phyloP scores from a whole-genome alignment of 2,113 vertebrate genomes.

The Thermophis baileyi region DNA sequence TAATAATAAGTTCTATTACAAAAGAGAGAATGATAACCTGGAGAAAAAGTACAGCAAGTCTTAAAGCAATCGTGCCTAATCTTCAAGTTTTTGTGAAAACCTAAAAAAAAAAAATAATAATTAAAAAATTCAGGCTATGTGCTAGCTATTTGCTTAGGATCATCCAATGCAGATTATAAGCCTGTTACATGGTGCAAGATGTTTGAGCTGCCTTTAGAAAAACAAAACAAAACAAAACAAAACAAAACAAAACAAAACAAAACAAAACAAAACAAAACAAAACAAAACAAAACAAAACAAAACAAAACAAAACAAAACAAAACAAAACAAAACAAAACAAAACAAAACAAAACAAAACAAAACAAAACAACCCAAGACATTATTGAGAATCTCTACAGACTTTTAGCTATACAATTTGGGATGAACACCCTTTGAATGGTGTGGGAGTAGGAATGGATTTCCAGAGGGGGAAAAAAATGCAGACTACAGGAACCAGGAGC shows the following conservation, averaged over 20 bases:
- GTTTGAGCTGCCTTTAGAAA: not conserved
- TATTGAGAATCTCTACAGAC: not conserved
- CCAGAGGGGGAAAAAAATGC: no score
- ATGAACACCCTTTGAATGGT: no score
- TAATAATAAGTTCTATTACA: not conserved
- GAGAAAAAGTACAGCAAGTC: not conserved
- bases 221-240: no score
- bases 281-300: no score
- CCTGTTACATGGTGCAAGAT: not conserved
- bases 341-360: not conserved
- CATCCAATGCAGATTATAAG: not conserved
- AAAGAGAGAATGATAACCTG: not conserved
- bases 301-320: not conserved
- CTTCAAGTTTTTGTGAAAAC: not conserved
- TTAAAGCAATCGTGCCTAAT: not conserved
- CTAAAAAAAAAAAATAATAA: not conserved
- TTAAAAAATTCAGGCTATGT: not conserved
- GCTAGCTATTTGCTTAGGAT: not conserved
- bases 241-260: no score
- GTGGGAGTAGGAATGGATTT: no score
- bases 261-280: no score
- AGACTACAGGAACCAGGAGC: no score
- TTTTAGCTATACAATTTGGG: no score
- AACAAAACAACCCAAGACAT: not conserved
- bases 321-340: not conserved